Evolutionary conservation across 2,888 invertebrate genomes (phyloP).

Genomic region (Synergus umbraculus): DNA sequence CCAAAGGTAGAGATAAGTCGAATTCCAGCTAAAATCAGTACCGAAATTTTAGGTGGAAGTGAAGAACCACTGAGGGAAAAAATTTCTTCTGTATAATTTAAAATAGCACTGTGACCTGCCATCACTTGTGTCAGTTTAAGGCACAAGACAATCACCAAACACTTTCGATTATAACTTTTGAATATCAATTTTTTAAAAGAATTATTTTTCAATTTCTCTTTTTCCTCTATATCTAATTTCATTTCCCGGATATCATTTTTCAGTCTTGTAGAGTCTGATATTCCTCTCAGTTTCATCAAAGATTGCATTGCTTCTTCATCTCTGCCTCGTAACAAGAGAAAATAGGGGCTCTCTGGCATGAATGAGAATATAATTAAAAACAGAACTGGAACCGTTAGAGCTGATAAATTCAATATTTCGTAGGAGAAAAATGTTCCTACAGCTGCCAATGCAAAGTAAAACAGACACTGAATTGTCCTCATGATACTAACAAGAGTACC

Average conservation of each 20-base stretch:
- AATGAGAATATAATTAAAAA: constrained; percentile 80
- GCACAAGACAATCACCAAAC: constrained; percentile 80
- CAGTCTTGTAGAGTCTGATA: constrained; percentile 77
- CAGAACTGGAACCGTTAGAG: constrained; percentile 80
- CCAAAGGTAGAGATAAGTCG: constrained; percentile 80
- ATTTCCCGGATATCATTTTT: constrained; percentile 80
- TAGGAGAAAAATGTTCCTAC: constrained; percentile 78
- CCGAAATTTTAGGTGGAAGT: constrained; percentile 78
- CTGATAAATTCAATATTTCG: constrained; percentile 77
- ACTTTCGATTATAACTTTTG: constrained; percentile 79
- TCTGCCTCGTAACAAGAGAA: constrained; percentile 78
- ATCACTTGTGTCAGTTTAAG: constrained; percentile 83
- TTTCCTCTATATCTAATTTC: constrained; percentile 79
- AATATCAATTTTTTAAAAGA: constrained; percentile 75
- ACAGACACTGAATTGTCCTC: constrained; percentile 78
- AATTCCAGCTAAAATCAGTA: constrained; percentile 79
- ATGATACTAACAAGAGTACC: constrained; percentile 80
- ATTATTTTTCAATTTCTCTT: constrained; percentile 55
- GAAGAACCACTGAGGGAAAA: constrained; percentile 80
- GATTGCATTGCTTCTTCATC: constrained; percentile 80
- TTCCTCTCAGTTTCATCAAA: constrained; percentile 79
- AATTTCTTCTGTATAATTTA: constrained; percentile 82
- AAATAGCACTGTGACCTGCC: constrained; percentile 81
- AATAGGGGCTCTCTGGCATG: constrained; percentile 85
- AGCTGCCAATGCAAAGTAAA: constrained; percentile 69